Evolutionary conservation across 2,797 vertebrate genomes (phyloP), one percentile per base, ranked within the genome.

Genomic region (Acanthornis magna): DNA sequence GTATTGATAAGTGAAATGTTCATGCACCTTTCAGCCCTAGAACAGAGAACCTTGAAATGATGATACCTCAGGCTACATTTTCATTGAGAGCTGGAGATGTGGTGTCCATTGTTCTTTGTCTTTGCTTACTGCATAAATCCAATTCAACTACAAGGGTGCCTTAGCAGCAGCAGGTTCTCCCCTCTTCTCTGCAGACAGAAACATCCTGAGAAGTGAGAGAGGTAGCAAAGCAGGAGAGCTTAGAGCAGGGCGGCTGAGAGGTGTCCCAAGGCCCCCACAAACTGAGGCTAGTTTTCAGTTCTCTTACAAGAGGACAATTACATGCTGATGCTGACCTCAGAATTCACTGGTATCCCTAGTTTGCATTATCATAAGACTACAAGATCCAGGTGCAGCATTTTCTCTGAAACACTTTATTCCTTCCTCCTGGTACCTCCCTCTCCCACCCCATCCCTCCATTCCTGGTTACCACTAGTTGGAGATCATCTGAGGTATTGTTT

Each of bases 1-100:
- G 25, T 90, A 93, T 67, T 70, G 89, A 51, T 84, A 95, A 95
- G 74, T 75, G 70, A 95, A 93, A 95, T 14, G 15, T 60, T 78
- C 78, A 15, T 23, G 34, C 15, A 72, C 32, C 14, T 80, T 55
- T 71, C 71, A 96, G 67, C 17, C 47, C 32, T 72, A 86, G 51
- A 90, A 90, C 12, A 58, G 42, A 81, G 50, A 93, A 88, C 72
- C 60, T 88, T 94, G 88, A 93, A 85, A 66, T 54, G 5, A 89
- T 81, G 72, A 89, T 77, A 62, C 27, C 43, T 50, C 38, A 40
- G 61, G 72, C 22, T 91, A 85, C 47, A 82, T 87, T 95, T 95
- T 89, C 83, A 88, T 32, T 72, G 72, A 68, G 51, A 86, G 45
- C 29, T 81, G 38, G 47, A 38, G 36, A 60, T 58, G n/a, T 27